Evolutionary conservation across 1,140 invertebrate species (phyloP).

Genomic region (Aleiodes sp.): DNA sequence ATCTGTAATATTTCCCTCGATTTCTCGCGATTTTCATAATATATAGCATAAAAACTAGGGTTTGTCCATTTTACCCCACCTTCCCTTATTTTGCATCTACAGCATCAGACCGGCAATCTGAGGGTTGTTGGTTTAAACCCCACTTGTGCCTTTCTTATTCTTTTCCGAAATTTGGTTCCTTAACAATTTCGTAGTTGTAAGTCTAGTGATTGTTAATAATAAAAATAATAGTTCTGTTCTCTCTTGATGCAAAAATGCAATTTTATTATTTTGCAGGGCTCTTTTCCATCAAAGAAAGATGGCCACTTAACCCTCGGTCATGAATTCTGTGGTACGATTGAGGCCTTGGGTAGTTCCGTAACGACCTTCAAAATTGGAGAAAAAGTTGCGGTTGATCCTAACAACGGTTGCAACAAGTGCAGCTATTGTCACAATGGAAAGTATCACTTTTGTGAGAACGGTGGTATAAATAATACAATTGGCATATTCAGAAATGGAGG

Average conservation of each 20-base stretch:
- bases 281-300: slow-evolving; percentile 71
- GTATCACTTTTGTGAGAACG: slow-evolving; percentile 71
- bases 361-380: slow-evolving; percentile 72
- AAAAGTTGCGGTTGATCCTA: slow-evolving; percentile 74
- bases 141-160: too few relatives aligned
- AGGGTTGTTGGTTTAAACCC: too few relatives aligned
- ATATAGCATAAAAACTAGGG: too few relatives aligned
- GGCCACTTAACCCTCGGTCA: slow-evolving; percentile 72
- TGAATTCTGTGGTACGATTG: slow-evolving; percentile 74
- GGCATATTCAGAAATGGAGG: slow-evolving; percentile 75
- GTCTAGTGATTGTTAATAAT: background rate
- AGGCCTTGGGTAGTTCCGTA: slow-evolving; percentile 68
- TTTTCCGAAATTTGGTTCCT: too few relatives aligned
- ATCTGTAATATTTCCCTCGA: too few relatives aligned
- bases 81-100: too few relatives aligned
- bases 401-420: slow-evolving; percentile 72
- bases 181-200: too few relatives aligned
- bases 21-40: too few relatives aligned
- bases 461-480: slow-evolving; percentile 72
- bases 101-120: too few relatives aligned
- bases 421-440: slow-evolving; percentile 69
- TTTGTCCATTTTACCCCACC: too few relatives aligned
- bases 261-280: slow-evolving; percentile 66
- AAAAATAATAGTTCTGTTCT: background rate
- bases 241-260: too few relatives aligned